Conservation (phyloP, 2,888 invertebrate genomes). For the Drosophila borborema region DNA sequence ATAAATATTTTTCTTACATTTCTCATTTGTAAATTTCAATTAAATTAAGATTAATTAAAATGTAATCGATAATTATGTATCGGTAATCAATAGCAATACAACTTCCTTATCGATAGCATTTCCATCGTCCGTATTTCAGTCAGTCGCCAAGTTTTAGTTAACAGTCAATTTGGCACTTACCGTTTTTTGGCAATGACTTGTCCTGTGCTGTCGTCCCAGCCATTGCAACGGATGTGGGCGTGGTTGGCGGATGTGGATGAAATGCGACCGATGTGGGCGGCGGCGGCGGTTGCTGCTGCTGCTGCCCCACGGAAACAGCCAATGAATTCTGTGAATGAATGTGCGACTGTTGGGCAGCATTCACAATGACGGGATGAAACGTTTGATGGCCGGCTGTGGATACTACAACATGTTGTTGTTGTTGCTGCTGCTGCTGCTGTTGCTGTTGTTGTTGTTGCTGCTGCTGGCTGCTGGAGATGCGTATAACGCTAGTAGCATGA, state of each 20-base stretch:
- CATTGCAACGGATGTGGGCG: slow-evolving; percentile 69
- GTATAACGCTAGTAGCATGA: slow-evolving; percentile 92
- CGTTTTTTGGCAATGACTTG: slow-evolving; percentile 86
- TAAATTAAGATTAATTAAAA: background rate
- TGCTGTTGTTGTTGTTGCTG: slow-evolving; percentile 79
- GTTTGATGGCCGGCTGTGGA: slow-evolving; percentile 72
- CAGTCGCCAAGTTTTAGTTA: slow-evolving; percentile 1
- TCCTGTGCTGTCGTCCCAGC: slow-evolving; percentile 81
- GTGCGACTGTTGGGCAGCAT: slow-evolving; percentile 91
- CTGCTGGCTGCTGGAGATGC: slow-evolving; percentile 89
- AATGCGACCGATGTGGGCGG: slow-evolving; percentile 70
- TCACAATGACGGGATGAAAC: slow-evolving; percentile 91
- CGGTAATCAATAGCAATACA: background rate
- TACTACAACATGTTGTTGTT: slow-evolving; percentile 59
- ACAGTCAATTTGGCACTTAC: slow-evolving; percentile 64
- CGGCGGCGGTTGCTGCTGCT: slow-evolving; percentile 66
- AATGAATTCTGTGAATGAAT: slow-evolving; percentile 49
- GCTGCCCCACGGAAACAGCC: slow-evolving; percentile 60
- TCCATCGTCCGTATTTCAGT: background rate
- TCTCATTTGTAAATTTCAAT: background rate
- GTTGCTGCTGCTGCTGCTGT: slow-evolving; percentile 85
- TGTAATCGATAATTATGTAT: background rate
- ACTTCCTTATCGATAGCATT: background rate
- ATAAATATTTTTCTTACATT: background rate
- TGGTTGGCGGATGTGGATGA: slow-evolving; percentile 73